Evolutionary conservation across 1,140 invertebrate genomes (phyloP).

Genomic region (Aricia agestis): DNA sequence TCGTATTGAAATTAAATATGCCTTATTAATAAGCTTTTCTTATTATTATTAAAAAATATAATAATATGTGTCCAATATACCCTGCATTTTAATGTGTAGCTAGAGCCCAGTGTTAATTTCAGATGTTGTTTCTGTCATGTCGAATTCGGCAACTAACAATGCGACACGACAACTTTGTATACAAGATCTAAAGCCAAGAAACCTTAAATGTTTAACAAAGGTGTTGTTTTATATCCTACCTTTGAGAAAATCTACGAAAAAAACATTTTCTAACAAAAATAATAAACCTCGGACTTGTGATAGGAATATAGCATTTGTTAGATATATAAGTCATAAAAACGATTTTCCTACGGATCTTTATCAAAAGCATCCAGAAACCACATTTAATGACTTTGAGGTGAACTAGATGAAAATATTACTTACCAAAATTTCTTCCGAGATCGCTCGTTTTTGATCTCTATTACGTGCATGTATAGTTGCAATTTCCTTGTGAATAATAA

Average conservation of each 20-base stretch:
- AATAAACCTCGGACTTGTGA: background rate
- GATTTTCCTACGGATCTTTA: background rate
- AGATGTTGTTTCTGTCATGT: no score
- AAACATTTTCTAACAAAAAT: background rate
- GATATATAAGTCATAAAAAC: background rate
- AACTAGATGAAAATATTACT: slow-evolving; percentile 8
- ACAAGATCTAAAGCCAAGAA: no score
- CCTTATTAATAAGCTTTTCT: no score
- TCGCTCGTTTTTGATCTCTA: background rate
- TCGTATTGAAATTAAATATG: no score
- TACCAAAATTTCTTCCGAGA: background rate
- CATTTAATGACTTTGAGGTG: slow-evolving; percentile 13
- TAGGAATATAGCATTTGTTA: background rate
- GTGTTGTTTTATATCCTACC: background rate
- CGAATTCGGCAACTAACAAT: no score
- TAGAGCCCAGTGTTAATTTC: no score
- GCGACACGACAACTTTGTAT: no score
- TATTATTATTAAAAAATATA: no score
- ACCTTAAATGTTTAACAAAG: no score
- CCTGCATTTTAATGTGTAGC: no score
- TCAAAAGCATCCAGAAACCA: slow-evolving; percentile 1
- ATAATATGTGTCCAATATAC: no score
- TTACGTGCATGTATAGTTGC: background rate
- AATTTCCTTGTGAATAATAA: background rate
- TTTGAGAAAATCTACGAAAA: background rate